A percentile compares a stretch with the other conserved stretches of the same genome.
Evolutionary conservation across 2,113 vertebrate genomes (phyloP).

Genomic region (Ictidomys tridecemlineatus): DNA sequence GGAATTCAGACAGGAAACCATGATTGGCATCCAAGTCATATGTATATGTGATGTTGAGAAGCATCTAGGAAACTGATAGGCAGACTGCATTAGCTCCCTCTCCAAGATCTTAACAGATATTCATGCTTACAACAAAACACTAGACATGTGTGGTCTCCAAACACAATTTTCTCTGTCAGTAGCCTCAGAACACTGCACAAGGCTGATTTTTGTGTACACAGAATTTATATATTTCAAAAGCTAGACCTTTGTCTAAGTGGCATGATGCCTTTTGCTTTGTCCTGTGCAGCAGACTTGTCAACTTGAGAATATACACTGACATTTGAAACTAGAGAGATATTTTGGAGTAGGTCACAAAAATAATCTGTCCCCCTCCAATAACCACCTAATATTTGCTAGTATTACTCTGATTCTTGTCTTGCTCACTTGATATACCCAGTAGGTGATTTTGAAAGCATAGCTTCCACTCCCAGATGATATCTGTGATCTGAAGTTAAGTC

Average conservation of each 20-base stretch:
- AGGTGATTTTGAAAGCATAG: neutral
- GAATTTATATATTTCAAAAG: neutral
- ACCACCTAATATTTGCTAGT: neutral
- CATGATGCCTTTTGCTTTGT: neutral
- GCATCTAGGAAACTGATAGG: neutral
- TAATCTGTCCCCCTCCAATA: neutral
- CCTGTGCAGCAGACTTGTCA: neutral
- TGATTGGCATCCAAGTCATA: neutral
- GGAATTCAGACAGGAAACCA: neutral
- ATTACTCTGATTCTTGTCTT: neutral
- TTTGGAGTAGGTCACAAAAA: neutral
- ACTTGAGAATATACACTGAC: neutral
- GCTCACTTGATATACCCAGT: rapidly evolving
- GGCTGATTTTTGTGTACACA: too few relatives aligned
- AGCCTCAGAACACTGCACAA: neutral
- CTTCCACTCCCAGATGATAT: neutral
- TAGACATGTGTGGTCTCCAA: rapidly evolving
- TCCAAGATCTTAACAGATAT: neutral
- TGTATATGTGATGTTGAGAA: neutral
- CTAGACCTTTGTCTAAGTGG: neutral
- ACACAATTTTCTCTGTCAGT: neutral
- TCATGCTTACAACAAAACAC: neutral
- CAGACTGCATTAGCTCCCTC: rapidly evolving
- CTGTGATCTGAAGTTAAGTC: neutral
- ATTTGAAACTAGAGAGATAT: neutral